Evolutionary conservation across 2,888 invertebrate genomes (phyloP).

Genomic region (Gastracanthus pulcherrimus): DNA sequence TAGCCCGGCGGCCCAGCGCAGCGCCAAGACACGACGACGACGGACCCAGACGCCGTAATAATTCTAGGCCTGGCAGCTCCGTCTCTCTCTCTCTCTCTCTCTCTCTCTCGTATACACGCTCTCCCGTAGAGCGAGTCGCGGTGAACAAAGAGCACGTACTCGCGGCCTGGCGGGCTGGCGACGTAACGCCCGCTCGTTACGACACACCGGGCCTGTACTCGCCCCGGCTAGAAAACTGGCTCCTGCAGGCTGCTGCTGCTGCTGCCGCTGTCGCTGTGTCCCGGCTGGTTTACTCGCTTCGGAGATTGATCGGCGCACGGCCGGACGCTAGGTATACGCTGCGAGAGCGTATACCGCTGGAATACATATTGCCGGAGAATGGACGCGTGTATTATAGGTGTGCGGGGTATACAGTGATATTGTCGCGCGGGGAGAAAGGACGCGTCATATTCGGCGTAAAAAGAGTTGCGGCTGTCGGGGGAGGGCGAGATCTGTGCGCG

Average conservation of each 20-base stretch:
- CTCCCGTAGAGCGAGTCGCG: too few species aligned
- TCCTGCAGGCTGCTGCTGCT: too few species aligned
- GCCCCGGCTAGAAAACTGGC: not conserved
- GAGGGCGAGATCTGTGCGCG: not conserved
- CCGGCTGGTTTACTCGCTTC: not conserved
- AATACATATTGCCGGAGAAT: not conserved
- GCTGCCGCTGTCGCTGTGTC: not conserved
- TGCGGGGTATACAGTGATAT: too few species aligned
- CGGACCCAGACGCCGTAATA: constrained; percentile 63
- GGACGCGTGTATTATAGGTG: too few species aligned
- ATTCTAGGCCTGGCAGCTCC: constrained; percentile 61
- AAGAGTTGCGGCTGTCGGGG: too few species aligned
- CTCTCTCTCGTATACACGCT: constrained; percentile 29
- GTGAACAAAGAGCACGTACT: constrained; percentile 67
- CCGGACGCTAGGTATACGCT: not conserved
- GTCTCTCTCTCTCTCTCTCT: too few species aligned
- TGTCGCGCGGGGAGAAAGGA: too few species aligned
- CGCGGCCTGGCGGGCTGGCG: constrained; percentile 8
- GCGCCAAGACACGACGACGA: constrained; percentile 50
- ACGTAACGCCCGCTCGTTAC: constrained; percentile 45
- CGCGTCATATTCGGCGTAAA: too few species aligned
- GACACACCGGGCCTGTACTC: not conserved
- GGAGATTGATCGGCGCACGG: constrained; percentile 17
- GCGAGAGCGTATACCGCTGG: not conserved
- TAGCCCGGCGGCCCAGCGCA: not conserved